Percentiles rank a stretch among this genome's conserved stretches.
These are phyloP conservation scores for Triops cancriformis DNA, from an alignment of 1,140 invertebrate species.

Conservation along the genomic window DNA sequence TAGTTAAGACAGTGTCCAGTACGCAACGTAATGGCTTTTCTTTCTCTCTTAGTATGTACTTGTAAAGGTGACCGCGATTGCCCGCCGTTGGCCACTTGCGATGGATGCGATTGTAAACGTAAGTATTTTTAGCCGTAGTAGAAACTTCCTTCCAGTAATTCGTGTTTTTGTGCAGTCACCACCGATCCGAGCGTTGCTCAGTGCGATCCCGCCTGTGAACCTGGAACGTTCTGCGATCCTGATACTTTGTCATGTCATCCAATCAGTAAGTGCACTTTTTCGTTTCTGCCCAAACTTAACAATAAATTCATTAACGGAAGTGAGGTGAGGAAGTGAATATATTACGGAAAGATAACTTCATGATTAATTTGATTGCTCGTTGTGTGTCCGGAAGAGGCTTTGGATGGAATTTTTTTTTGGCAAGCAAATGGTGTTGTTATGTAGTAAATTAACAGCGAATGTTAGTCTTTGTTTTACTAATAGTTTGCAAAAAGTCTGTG, in stretches of 20 bases:
- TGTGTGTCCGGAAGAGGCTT: not conserved
- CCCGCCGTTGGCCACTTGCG: slow-evolving; percentile 48
- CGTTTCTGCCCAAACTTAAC: not conserved
- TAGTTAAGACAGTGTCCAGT: slow-evolving; percentile 17
- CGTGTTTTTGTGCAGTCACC: not conserved
- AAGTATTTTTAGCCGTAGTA: slow-evolving; percentile 34
- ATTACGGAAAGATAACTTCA: no score
- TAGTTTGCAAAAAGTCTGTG: slow-evolving; percentile 1
- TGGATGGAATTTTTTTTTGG: not conserved
- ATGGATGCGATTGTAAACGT: slow-evolving; percentile 57
- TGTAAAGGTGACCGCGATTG: slow-evolving; percentile 56
- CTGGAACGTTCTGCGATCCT: slow-evolving; percentile 8
- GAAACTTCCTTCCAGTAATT: not conserved
- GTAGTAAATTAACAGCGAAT: not conserved
- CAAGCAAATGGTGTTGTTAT: not conserved
- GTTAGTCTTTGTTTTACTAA: not conserved
- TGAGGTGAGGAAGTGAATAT: not conserved
- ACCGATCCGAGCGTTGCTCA: slow-evolving; percentile 9
- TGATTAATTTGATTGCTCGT: not conserved
- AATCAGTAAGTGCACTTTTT: not conserved
- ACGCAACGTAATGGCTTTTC: slow-evolving; percentile 16
- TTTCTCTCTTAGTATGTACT: slow-evolving; percentile 50
- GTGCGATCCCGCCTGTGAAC: slow-evolving; percentile 12
- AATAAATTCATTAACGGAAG: not conserved
- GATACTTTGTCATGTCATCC: slow-evolving; percentile 12